These are phyloP conservation scores for Drosophila erecta DNA, from an alignment of 1,140 invertebrate genomes.

Conservation along the genomic window DNA sequence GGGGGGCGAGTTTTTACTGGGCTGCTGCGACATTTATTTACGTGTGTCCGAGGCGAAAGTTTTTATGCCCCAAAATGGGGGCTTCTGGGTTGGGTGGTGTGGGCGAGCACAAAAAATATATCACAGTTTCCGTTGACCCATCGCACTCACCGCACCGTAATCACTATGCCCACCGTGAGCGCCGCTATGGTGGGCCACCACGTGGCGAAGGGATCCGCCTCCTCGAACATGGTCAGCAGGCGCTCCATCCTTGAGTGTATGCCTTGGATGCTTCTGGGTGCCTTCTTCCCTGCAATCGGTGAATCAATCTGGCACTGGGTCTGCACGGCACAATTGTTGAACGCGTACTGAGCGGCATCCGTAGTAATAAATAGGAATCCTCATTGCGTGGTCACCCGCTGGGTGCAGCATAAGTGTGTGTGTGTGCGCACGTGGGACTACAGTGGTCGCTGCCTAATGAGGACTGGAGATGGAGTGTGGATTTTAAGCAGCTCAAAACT, in stretches of 20 bases:
- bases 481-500: not conserved
- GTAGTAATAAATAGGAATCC: slow-evolving; percentile 72
- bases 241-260: slow-evolving; percentile 49
- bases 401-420: not conserved
- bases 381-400: slow-evolving; percentile 55
- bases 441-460: not conserved
- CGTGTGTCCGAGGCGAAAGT: slow-evolving; percentile 66
- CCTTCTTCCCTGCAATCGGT: slow-evolving; percentile 46
- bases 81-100: not conserved
- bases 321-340: slow-evolving; percentile 53
- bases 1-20: slow-evolving; percentile 54
- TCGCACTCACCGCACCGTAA: slow-evolving; percentile 81
- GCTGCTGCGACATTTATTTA: slow-evolving; percentile 68
- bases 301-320: slow-evolving; percentile 32
- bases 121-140: slow-evolving; percentile 55
- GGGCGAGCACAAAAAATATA: not conserved
- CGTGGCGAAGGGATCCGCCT: slow-evolving; percentile 83
- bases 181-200: slow-evolving; percentile 84
- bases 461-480: not conserved
- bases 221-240: slow-evolving; percentile 73
- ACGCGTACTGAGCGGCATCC: slow-evolving; percentile 58
- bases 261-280: not conserved
- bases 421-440: not conserved
- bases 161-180: slow-evolving; percentile 71
- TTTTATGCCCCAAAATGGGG: slow-evolving; percentile 50